phyloP scores from a whole-genome alignment of 2,797 vertebrate species.

The Notoglanidium macrostoma region DNA sequence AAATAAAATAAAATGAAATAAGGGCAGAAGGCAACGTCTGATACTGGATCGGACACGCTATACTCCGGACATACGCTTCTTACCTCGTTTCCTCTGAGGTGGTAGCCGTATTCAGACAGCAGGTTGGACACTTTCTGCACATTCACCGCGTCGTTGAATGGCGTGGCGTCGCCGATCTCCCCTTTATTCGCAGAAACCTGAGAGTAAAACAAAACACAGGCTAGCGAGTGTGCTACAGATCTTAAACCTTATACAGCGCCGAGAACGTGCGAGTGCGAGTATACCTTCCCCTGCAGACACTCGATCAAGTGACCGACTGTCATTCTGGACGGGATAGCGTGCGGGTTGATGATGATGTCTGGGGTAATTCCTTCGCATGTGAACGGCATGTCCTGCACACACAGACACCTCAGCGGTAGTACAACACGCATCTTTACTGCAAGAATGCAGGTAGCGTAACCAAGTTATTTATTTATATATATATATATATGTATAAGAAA shows the following conservation, averaged over 20 bases:
- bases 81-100: constrained; percentile 77
- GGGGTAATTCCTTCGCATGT: constrained; percentile 98
- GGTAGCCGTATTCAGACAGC: constrained; percentile 95
- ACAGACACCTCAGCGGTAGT: not conserved
- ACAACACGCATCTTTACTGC: no score
- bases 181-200: constrained; percentile 99
- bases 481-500: no score
- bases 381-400: constrained; percentile 93
- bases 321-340: constrained; percentile 98
- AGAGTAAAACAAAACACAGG: not conserved
- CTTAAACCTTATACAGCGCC: not conserved
- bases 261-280: not conserved
- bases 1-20: not conserved
- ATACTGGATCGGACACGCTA: not conserved
- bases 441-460: no score
- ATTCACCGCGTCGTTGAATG: constrained; percentile 96
- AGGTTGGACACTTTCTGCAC: constrained; percentile 98
- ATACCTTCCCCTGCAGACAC: constrained; percentile 97
- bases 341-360: constrained; percentile 98
- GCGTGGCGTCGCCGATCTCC: constrained; percentile 97
- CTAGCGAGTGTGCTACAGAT: not conserved
- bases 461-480: no score
- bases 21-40: not conserved
- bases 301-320: constrained; percentile 98
- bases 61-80: not conserved